phyloP scores from a whole-genome alignment of 2,888 invertebrate genomes.

The Acheta domesticus region DNA sequence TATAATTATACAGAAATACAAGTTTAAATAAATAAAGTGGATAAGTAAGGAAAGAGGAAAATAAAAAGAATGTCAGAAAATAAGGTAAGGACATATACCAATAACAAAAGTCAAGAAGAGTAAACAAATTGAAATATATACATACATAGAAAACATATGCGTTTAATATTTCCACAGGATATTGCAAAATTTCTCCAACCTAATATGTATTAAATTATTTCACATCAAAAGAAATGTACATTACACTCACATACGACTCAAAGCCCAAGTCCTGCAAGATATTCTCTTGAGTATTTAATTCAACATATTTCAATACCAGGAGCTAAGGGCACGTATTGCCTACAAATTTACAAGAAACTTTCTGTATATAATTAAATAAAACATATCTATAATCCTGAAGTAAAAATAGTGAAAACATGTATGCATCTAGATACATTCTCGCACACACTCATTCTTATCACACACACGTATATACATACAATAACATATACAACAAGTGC shows the following conservation, averaged over 20 bases:
- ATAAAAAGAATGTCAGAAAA: neutral
- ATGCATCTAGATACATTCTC: neutral
- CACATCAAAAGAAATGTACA: neutral
- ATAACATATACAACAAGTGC: slow-evolving; percentile 9
- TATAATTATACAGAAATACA: neutral
- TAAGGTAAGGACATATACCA: no score
- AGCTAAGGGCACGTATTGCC: neutral
- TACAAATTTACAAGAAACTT: neutral
- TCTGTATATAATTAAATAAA: neutral
- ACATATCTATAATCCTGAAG: neutral
- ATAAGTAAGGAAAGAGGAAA: neutral
- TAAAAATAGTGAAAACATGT: neutral
- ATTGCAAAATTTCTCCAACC: neutral
- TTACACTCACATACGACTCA: neutral
- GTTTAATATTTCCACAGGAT: slow-evolving; percentile 18
- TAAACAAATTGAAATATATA: slow-evolving; percentile 2
- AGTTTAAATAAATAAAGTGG: slow-evolving; percentile 9
- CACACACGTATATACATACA: slow-evolving; percentile 18
- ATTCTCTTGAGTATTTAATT: slow-evolving; percentile 1
- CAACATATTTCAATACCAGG: neutral
- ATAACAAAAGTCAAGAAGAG: neutral
- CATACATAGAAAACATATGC: neutral
- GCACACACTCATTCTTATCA: neutral
- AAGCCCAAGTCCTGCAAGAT: slow-evolving; percentile 3
- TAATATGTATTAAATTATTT: neutral